A percentile compares a stretch with the other conserved stretches of the same genome.
These are phyloP conservation scores for Sclerurus mexicanus DNA, from an alignment of 2,113 vertebrate species.

Conservation along the genomic window DNA sequence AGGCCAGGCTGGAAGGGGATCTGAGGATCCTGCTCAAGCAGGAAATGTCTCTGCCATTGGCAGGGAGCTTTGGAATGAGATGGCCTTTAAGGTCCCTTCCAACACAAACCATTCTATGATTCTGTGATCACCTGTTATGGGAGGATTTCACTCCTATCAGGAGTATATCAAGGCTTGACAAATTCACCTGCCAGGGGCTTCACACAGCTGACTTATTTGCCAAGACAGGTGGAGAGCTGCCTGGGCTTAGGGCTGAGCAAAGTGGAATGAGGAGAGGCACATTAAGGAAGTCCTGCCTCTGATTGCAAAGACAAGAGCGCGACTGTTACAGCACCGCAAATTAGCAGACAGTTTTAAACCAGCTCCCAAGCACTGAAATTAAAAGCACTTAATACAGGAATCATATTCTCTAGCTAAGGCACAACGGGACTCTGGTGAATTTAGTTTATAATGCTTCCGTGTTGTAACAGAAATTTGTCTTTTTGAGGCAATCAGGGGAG, in stretches of 20 bases:
- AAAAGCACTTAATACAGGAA: constrained; percentile 69
- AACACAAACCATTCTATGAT: background rate
- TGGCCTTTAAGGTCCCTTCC: background rate
- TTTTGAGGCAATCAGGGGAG: constrained; percentile 63
- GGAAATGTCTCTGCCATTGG: background rate
- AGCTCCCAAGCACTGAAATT: constrained; percentile 60
- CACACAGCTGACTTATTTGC: constrained; percentile 20
- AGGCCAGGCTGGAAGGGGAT: background rate
- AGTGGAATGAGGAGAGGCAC: constrained; percentile 2
- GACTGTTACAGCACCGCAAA: background rate
- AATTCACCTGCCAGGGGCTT: constrained; percentile 29
- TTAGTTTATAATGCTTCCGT: constrained; percentile 58
- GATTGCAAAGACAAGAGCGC: background rate
- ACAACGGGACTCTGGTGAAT: constrained; percentile 56
- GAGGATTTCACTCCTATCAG: background rate
- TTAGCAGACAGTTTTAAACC: constrained; percentile 48
- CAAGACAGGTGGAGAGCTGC: constrained; percentile 35
- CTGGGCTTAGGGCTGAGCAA: background rate
- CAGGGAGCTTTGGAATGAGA: background rate
- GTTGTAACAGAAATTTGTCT: constrained; percentile 55
- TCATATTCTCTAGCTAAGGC: constrained; percentile 58
- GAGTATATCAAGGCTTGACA: background rate
- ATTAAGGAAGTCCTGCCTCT: constrained; percentile 19
- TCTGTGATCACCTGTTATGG: background rate
- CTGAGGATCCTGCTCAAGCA: background rate